Conservation (phyloP, 2,797 vertebrate genomes). For the Hippopotamyrus pictus region DNA sequence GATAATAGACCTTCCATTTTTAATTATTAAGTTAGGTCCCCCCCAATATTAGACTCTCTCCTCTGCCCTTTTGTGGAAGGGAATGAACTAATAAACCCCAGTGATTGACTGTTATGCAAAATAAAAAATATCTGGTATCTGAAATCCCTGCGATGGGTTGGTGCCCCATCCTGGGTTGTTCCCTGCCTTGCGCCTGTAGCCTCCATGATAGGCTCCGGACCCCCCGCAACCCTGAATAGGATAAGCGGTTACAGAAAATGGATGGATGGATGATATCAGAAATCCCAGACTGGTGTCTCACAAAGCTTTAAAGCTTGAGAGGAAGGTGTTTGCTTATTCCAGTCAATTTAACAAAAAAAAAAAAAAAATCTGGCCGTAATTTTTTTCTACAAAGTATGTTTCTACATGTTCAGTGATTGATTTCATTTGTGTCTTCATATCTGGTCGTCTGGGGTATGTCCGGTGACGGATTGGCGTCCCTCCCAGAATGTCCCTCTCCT, state of each 20-base stretch:
- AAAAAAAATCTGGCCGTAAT: background rate
- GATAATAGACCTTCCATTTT: background rate
- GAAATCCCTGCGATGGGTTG: background rate
- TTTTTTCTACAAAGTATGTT: background rate
- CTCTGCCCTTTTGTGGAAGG: background rate
- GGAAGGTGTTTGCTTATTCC: background rate
- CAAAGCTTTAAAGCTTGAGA: background rate
- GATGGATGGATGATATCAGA: background rate
- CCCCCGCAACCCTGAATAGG: background rate
- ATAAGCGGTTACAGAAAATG: background rate
- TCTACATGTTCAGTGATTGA: background rate
- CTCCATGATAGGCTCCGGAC: background rate
- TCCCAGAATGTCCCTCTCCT: background rate
- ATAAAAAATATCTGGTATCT: background rate
- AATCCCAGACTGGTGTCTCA: background rate
- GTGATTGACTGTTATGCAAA: background rate
- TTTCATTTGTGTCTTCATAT: background rate
- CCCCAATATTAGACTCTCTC: background rate
- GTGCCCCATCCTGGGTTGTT: background rate
- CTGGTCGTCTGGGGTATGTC: background rate
- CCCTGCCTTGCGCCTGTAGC: background rate
- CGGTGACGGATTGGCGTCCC: background rate
- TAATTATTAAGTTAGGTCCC: background rate
- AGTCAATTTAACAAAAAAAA: background rate
- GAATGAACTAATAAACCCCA: background rate